Conservation (phyloP, 2,888 invertebrate species). For the Crossocerus cetratus region DNA sequence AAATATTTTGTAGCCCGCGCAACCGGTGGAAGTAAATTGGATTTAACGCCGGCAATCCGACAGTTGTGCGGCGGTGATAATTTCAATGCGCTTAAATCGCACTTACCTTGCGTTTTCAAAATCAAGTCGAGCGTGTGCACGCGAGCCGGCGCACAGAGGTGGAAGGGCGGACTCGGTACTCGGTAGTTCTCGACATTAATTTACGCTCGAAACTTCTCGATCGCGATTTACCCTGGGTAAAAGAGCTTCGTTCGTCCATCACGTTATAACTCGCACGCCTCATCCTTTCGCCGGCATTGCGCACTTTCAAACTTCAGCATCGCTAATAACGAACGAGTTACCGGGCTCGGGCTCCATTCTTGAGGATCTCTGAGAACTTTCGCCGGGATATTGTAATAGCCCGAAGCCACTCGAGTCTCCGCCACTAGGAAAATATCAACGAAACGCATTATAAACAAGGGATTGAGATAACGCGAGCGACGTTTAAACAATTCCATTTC, state of each 20-base stretch:
- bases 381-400: too few relatives aligned
- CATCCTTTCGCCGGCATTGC: too few relatives aligned
- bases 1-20: background rate
- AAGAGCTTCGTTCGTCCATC: background rate
- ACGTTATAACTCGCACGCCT: background rate
- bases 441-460: conserved; percentile 3
- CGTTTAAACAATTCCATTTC: background rate
- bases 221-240: background rate
- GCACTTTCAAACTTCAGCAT: too few relatives aligned
- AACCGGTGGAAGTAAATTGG: conserved; percentile 2
- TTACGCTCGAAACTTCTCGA: background rate
- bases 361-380: too few relatives aligned
- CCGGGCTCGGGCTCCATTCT: too few relatives aligned
- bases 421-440: background rate
- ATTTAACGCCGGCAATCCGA: conserved; percentile 3
- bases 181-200: background rate
- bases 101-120: background rate
- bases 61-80: background rate
- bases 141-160: background rate
- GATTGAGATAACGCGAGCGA: background rate
- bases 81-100: background rate
- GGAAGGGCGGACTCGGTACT: too few relatives aligned
- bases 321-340: too few relatives aligned
- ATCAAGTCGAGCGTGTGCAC: background rate
- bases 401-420: too few relatives aligned